These are phyloP conservation scores for Polypedilum vanderplanki DNA, from an alignment of 1,140 invertebrate genomes.

Conservation along the genomic window DNA sequence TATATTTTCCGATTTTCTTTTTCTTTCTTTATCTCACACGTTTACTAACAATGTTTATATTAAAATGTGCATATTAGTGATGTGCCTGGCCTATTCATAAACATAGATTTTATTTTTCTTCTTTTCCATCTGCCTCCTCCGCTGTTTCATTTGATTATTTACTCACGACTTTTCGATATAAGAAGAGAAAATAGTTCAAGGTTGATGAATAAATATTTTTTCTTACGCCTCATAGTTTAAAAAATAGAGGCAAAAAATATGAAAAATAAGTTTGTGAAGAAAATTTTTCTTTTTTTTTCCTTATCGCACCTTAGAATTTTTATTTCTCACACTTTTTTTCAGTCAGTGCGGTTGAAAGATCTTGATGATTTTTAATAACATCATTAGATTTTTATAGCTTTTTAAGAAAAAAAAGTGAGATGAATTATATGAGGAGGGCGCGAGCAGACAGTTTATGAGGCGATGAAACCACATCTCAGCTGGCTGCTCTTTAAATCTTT, in stretches of 20 bases:
- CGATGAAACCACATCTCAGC: conserved; percentile 12
- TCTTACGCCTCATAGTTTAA: no score
- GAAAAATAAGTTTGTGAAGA: neutral
- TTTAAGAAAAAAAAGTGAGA: neutral
- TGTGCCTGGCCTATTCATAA: no score
- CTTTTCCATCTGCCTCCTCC: no score
- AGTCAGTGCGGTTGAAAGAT: neutral
- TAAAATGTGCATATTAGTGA: no score
- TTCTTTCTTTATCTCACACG: no score
- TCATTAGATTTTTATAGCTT: conserved; percentile 5
- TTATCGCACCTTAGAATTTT: conserved; percentile 2
- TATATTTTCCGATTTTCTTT: no score
- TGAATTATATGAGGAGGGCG: neutral
- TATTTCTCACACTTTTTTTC: neutral
- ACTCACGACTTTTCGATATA: no score
- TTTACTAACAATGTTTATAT: no score
- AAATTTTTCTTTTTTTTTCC: neutral
- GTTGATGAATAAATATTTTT: no score
- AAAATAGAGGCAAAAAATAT: neutral
- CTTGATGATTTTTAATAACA: conserved; percentile 25
- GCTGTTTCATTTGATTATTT: no score
- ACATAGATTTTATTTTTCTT: no score
- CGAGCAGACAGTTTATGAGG: neutral
- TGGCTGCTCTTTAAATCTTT: neutral
- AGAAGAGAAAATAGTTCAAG: no score